Evolutionary conservation across 2,113 vertebrate species (phyloP).

Genomic region (Dermatemys mawii): DNA sequence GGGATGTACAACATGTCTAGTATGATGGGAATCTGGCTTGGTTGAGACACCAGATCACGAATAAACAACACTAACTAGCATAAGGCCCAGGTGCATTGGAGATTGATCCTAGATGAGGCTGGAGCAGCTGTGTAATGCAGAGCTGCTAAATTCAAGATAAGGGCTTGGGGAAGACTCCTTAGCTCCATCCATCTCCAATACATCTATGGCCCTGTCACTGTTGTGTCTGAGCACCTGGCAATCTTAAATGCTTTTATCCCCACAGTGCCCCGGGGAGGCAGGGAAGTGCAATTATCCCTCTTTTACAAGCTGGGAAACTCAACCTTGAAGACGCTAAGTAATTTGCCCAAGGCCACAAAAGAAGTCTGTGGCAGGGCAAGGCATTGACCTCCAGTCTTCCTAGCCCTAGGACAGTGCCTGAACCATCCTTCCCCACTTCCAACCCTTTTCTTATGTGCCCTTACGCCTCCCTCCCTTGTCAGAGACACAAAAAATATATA

Average conservation of each 20-base stretch:
- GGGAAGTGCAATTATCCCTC: neutral
- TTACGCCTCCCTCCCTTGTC: neutral
- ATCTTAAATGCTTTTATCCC: neutral
- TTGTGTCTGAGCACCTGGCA: neutral
- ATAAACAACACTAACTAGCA: neutral
- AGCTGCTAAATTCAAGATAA: neutral
- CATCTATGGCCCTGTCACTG: too few relatives aligned
- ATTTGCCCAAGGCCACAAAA: rapidly evolving
- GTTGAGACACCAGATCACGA: neutral
- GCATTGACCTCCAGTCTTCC: rapidly evolving
- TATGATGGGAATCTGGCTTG: neutral
- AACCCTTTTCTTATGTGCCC: neutral
- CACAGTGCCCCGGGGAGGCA: rapidly evolving
- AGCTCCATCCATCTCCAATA: neutral
- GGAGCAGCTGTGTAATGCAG: neutral
- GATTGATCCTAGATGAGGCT: neutral
- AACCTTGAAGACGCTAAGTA: neutral
- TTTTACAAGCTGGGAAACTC: neutral
- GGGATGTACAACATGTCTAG: neutral
- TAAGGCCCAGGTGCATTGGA: neutral
- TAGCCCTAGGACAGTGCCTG: rapidly evolving
- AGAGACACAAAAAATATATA: neutral
- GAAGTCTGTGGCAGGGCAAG: rapidly evolving
- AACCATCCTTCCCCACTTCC: too few relatives aligned
- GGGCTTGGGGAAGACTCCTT: neutral